A percentile compares a stretch with the other conserved stretches of the same genome.
Evolutionary conservation across 2,113 vertebrate genomes (phyloP).

Genomic region (Thunnus maccoyii): DNA sequence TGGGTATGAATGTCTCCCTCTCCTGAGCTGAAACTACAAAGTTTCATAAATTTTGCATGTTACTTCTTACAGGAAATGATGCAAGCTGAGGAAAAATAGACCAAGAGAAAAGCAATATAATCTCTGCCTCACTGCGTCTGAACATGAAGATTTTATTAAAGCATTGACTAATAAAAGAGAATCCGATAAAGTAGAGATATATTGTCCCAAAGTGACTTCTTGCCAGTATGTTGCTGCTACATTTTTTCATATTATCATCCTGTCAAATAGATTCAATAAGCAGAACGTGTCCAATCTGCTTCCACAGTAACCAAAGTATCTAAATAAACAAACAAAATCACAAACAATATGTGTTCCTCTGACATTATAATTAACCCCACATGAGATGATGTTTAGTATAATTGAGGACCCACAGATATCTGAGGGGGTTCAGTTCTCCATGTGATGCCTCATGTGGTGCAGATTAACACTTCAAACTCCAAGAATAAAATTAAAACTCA

Average conservation of each 20-base stretch:
- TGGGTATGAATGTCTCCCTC: too few species aligned
- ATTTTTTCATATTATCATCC: background rate
- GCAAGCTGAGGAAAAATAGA: too few species aligned
- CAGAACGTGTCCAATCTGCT: background rate
- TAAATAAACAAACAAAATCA: conserved; percentile 13
- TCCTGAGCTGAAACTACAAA: too few species aligned
- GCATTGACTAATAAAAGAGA: background rate
- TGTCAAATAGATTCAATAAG: background rate
- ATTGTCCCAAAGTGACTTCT: background rate
- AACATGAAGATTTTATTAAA: background rate
- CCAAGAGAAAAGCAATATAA: background rate
- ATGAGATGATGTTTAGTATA: conserved; percentile 15
- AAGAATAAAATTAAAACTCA: conserved; percentile 21
- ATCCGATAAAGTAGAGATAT: background rate
- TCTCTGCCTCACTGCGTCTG: background rate
- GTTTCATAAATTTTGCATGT: too few species aligned
- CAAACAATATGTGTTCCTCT: background rate
- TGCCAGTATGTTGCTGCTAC: background rate
- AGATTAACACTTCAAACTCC: conserved; percentile 4
- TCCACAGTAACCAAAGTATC: background rate
- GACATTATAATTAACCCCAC: background rate
- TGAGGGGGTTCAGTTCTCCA: background rate
- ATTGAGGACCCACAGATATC: conserved; percentile 19
- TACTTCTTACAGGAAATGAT: too few species aligned
- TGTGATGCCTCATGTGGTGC: conserved; percentile 3